Evolutionary conservation across 2,888 invertebrate genomes (phyloP).

Genomic region (Ctenicera cuprea): DNA sequence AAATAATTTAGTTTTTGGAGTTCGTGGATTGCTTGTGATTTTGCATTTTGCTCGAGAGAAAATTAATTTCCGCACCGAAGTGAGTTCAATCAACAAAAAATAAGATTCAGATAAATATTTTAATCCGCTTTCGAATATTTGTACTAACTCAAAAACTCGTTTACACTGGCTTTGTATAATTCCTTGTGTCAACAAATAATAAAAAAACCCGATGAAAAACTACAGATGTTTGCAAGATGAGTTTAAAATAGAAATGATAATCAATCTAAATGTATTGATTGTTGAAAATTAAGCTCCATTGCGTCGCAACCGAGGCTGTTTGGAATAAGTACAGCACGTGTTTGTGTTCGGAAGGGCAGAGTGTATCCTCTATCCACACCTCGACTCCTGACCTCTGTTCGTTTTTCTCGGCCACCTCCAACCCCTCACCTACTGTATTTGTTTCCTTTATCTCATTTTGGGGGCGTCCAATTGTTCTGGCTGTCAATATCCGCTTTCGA

Average conservation of each 20-base stretch:
- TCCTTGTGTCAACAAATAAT: constrained; percentile 30
- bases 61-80: constrained; percentile 71
- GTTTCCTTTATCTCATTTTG: constrained; percentile 72
- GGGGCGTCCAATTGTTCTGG: constrained; percentile 74
- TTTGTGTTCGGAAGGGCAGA: constrained; percentile 23
- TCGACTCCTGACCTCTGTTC: constrained; percentile 50
- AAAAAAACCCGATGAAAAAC: constrained; percentile 28
- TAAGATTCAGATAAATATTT: constrained; percentile 66
- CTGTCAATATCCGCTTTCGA: constrained; percentile 69
- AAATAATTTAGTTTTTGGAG: constrained; percentile 70
- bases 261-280: constrained; percentile 21
- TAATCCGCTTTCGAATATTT: constrained; percentile 44
- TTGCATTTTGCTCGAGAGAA: constrained; percentile 69
- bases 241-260: constrained; percentile 27
- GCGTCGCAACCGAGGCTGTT: neutral
- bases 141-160: constrained; percentile 36
- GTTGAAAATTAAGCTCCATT: constrained; percentile 8
- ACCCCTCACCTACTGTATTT: constrained; percentile 64
- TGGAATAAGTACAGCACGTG: constrained; percentile 18
- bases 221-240: constrained; percentile 30
- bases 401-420: constrained; percentile 54
- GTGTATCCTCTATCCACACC: constrained; percentile 44
- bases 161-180: constrained; percentile 26
- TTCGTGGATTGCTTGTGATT: constrained; percentile 68
- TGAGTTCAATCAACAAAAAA: constrained; percentile 70